Evolutionary conservation across 2,888 invertebrate species (phyloP), one percentile per base, ranked within the genome.

Genomic region (Ophioninae sp.): DNA sequence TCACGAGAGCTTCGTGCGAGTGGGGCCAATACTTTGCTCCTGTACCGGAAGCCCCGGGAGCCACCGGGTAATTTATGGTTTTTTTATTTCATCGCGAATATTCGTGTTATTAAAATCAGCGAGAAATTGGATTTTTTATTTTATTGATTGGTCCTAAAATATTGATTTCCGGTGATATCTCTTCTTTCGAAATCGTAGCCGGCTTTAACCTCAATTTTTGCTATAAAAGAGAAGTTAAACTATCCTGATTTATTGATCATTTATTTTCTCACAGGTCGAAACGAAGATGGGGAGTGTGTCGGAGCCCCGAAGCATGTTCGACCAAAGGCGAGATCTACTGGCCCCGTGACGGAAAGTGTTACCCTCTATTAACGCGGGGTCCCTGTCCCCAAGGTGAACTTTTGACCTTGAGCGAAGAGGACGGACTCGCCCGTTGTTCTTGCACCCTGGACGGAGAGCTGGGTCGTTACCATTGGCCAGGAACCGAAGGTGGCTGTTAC

Each of bases 371-470:
- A 79, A 95, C 95, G 0, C 95, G 95, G 91, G 97, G 97, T 0
- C 97, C 97, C 0, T 97, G 97, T 90, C 94, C 95, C 2, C 95
- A 95, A 85, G 97, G 97, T 0, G 95, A 96, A 82, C 94, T 97
- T 0, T 90, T 97, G 62, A 94, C 95, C 8, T 86, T 93, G 0
- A 95, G 95, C 0, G 92, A 93, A 2, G 94, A 96, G 2, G 94
- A 96, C 84, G 94, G 95, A 6, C 91, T 97, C 13, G 95, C 96
- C 0, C 94, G 94, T 85, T 97, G 97, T 91, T 94, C 94, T 0
- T 96, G 96, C 86, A 92, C 94, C 1, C 87, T 93, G 0, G 91
- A 92, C 21, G 95, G 95, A 20, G 94, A 94, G 73, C 91, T 94
- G 83, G 93, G 92, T 30, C 90, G 93, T 30, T 95, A 95, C 89